These are phyloP conservation scores for Columba livia DNA, from an alignment of 2,113 vertebrate species.

Conservation along the genomic window DNA sequence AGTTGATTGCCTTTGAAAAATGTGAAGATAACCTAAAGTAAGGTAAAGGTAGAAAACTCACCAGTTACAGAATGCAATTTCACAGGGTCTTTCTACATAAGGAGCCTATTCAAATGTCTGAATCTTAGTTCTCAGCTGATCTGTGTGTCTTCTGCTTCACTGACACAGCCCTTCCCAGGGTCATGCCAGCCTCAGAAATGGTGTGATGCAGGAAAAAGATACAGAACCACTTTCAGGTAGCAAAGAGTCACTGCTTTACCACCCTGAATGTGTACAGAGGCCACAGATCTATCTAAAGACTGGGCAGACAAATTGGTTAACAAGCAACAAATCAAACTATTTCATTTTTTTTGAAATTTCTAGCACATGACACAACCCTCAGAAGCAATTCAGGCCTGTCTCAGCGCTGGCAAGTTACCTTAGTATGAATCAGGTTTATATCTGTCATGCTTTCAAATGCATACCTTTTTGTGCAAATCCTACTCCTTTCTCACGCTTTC, in stretches of 20 bases:
- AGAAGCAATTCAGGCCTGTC: not conserved
- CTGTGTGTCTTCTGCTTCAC: not conserved
- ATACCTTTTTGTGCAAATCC: constrained; percentile 24
- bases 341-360: not conserved
- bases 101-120: not conserved
- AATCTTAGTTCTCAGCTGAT: not conserved
- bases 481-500: constrained; percentile 48
- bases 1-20: constrained; percentile 27
- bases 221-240: not conserved
- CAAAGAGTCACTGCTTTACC: not conserved
- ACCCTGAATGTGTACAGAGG: not conserved
- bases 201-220: not conserved
- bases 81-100: not conserved
- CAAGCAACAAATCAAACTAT: not conserved
- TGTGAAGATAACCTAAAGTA: constrained; percentile 13
- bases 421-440: constrained; percentile 23
- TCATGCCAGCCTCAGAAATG: not conserved
- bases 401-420: not conserved
- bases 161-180: not conserved
- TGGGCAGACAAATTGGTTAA: not conserved
- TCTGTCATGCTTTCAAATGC: not conserved
- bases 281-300: not conserved
- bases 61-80: not conserved
- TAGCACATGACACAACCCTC: not conserved
- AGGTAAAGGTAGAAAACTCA: constrained; percentile 28